These are phyloP conservation scores for Cardiocondyla obscurior DNA, from an alignment of 1,140 invertebrate genomes.

Conservation along the genomic window DNA sequence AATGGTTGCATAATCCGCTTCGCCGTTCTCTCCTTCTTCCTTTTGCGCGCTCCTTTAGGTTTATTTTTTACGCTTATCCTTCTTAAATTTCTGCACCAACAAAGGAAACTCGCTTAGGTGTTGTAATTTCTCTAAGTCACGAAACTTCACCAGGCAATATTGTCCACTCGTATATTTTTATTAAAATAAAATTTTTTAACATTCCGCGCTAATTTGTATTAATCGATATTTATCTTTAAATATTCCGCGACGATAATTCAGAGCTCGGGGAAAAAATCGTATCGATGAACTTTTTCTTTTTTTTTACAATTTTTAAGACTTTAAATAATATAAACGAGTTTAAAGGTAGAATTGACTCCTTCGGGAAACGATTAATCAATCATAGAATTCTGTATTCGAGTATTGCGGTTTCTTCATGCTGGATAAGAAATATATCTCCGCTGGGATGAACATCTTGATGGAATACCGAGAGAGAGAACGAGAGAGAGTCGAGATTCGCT, in stretches of 20 bases:
- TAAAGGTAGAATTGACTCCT: background rate
- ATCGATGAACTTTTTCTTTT: too few relatives aligned
- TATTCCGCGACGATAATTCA: background rate
- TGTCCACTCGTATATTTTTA: background rate
- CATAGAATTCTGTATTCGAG: constrained; percentile 3
- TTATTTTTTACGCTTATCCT: background rate
- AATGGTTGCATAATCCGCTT: constrained; percentile 55
- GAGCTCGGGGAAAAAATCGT: background rate
- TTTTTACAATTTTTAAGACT: background rate
- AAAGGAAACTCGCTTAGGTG: background rate
- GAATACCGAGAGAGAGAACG: constrained; percentile 15
- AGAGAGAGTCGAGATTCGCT: constrained; percentile 31
- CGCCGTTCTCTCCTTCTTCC: background rate
- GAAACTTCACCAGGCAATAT: background rate
- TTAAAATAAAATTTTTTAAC: background rate
- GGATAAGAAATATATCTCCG: constrained; percentile 31
- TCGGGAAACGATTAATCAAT: background rate
- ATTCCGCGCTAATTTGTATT: background rate
- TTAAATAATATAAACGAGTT: background rate
- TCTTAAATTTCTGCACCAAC: background rate
- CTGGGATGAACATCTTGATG: constrained; percentile 5
- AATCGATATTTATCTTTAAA: background rate
- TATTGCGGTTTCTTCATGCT: background rate
- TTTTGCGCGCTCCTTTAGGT: background rate
- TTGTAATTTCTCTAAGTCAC: background rate